phyloP scores from a whole-genome alignment of 2,113 vertebrate species.

The Stercorarius parasiticus region DNA sequence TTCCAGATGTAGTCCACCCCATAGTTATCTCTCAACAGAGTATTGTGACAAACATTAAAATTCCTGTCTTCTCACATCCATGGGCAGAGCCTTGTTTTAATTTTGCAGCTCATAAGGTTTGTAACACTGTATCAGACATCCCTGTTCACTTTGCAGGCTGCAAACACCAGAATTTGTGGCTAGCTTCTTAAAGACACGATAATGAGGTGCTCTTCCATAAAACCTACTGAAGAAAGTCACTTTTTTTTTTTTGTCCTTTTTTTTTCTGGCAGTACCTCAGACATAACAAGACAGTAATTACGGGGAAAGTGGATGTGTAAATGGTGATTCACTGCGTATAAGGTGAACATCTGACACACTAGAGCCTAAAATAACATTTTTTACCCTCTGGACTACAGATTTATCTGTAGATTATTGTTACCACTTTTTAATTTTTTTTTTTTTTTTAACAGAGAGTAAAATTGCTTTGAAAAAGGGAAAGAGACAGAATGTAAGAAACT shows the following conservation, averaged over 20 bases:
- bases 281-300: background rate
- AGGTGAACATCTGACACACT: background rate
- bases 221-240: background rate
- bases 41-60: background rate
- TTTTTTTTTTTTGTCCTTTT: too few relatives aligned
- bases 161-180: background rate
- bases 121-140: background rate
- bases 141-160: background rate
- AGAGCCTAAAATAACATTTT: background rate
- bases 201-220: background rate
- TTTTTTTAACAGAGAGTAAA: background rate
- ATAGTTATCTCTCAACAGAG: background rate
- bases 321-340: background rate
- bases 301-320: background rate
- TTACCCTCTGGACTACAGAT: background rate
- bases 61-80: background rate
- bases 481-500: background rate
- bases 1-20: background rate
- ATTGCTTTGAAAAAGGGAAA: background rate
- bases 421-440: background rate
- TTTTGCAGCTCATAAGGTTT: background rate
- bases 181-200: background rate
- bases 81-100: background rate
- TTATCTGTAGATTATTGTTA: background rate
- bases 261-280: background rate